These are phyloP conservation scores for Pammene aurita DNA, from an alignment of 2,888 invertebrate genomes.

Conservation along the genomic window DNA sequence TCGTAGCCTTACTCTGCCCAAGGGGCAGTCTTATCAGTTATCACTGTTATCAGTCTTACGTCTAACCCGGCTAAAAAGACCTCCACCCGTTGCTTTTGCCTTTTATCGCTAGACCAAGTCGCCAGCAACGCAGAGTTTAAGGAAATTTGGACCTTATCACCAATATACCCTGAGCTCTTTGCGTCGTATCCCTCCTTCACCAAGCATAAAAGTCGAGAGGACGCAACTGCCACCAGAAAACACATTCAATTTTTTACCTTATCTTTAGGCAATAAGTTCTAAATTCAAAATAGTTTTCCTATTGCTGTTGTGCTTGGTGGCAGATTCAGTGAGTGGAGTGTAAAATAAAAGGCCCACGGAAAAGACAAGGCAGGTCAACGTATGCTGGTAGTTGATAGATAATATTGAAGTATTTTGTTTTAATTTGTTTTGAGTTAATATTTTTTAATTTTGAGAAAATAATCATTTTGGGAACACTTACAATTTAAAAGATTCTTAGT, in stretches of 20 bases:
- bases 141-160: conserved; percentile 46
- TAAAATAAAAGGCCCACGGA: not conserved
- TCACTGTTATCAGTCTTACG: conserved; percentile 49
- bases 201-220: too few relatives aligned
- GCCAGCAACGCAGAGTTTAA: conserved; percentile 44
- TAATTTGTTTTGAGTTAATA: not conserved
- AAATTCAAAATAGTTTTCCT: too few relatives aligned
- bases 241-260: too few relatives aligned
- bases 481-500: too few relatives aligned
- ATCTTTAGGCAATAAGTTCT: too few relatives aligned
- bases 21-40: conserved; percentile 55
- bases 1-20: conserved; percentile 53
- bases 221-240: too few relatives aligned
- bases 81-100: conserved; percentile 43
- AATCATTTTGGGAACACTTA: not conserved
- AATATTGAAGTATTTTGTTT: not conserved
- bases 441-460: not conserved
- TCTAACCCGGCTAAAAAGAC: conserved; percentile 52
- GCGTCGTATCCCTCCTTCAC: not conserved
- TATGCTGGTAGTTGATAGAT: not conserved
- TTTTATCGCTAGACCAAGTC: conserved; percentile 39
- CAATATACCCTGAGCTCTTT: not conserved
- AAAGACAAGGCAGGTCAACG: not conserved
- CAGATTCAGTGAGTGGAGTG: not conserved
- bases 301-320: not conserved